Conservation (phyloP, 2,888 invertebrate genomes). For the Trissolcus japonicus region DNA sequence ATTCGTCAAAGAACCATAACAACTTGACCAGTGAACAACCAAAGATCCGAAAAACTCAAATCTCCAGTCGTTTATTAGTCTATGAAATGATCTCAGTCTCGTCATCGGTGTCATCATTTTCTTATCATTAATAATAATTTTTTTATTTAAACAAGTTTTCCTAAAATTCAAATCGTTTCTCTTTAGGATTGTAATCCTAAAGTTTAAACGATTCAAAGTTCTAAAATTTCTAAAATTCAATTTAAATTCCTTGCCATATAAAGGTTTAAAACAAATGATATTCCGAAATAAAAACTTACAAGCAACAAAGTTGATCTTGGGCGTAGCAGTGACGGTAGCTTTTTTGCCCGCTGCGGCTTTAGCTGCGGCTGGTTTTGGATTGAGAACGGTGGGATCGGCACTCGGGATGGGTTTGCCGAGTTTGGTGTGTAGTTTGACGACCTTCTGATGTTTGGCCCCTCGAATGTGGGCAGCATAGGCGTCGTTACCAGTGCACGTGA, state of each 20-base stretch:
- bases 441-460: conserved; percentile 98
- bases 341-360: conserved; percentile 70
- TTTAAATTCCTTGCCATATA: too few relatives aligned
- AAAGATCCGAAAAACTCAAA: conserved; percentile 69
- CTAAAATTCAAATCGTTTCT: too few relatives aligned
- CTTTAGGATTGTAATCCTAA: too few relatives aligned
- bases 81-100: conserved; percentile 70
- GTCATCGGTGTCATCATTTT: conserved; percentile 74
- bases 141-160: too few relatives aligned
- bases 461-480: conserved; percentile 98
- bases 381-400: conserved; percentile 92
- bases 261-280: too few relatives aligned
- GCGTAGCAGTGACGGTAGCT: conserved; percentile 80
- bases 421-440: conserved; percentile 96
- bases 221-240: too few relatives aligned
- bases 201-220: too few relatives aligned
- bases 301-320: conserved; percentile 91
- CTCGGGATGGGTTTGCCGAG: conserved; percentile 98
- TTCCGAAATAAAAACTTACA: too few relatives aligned
- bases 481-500: conserved; percentile 98
- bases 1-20: conserved; percentile 66
- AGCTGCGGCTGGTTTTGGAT: conserved; percentile 72
- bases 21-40: conserved; percentile 49
- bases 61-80: conserved; percentile 57
- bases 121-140: not conserved